phyloP scores from a whole-genome alignment of 2,797 vertebrate species.

The Syndactyla subalaris region DNA sequence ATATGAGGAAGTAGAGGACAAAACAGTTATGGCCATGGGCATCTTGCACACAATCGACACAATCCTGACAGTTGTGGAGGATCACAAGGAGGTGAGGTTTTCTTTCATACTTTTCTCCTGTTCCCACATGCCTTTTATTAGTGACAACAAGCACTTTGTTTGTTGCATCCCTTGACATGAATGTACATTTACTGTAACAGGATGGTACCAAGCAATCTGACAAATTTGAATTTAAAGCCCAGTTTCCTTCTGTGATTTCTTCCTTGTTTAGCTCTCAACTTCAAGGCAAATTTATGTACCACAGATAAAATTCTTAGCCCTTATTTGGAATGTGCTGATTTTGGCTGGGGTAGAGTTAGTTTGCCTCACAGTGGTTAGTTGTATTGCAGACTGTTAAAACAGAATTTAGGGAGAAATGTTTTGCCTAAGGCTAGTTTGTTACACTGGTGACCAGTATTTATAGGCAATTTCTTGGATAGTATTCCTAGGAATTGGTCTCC shows the following conservation, averaged over 20 bases:
- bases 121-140: neutral
- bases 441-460: neutral
- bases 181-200: neutral
- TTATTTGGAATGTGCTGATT: neutral
- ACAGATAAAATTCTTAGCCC: neutral
- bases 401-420: neutral
- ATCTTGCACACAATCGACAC: conserved; percentile 96
- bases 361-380: neutral
- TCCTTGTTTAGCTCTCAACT: neutral
- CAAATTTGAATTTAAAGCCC: neutral
- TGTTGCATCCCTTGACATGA: neutral
- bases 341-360: neutral
- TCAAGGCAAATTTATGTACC: neutral
- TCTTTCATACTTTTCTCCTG: neutral
- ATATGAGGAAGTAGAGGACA: conserved; percentile 96
- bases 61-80: conserved; percentile 94
- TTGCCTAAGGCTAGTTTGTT: neutral
- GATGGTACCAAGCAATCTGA: neutral
- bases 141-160: neutral
- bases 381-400: neutral
- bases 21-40: conserved; percentile 96
- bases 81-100: conserved; percentile 90
- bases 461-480: neutral
- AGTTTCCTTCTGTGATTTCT: neutral
- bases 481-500: neutral